These are phyloP conservation scores for Triplophysa siluroides DNA, from an alignment of 2,113 vertebrate genomes.

Conservation along the genomic window DNA sequence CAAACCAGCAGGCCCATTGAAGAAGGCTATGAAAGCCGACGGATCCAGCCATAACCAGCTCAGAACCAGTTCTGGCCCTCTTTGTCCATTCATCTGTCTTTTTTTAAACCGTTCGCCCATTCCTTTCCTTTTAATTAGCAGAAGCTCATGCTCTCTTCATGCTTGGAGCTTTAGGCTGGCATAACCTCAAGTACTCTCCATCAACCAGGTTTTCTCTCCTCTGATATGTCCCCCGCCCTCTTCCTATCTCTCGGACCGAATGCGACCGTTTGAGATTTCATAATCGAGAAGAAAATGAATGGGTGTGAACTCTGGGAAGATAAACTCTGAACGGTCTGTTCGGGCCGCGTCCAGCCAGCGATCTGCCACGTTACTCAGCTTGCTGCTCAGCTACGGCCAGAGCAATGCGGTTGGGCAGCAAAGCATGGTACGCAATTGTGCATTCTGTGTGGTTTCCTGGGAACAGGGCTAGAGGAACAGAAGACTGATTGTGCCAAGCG, in stretches of 20 bases:
- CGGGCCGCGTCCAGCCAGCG: not conserved
- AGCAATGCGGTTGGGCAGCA: conserved; percentile 79
- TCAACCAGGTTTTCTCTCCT: conserved; percentile 14
- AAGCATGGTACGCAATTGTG: conserved; percentile 76
- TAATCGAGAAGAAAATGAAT: conserved; percentile 19
- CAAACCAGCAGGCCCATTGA: conserved; percentile 60
- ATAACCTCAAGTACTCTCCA: conserved; percentile 50
- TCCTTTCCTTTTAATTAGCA: conserved; percentile 65
- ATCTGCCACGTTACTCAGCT: conserved; percentile 38
- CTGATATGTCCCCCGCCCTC: not conserved
- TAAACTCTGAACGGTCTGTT: not conserved
- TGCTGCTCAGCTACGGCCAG: conserved; percentile 63
- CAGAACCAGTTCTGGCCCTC: conserved; percentile 68
- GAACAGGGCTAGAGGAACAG: conserved; percentile 76
- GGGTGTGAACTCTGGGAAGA: conserved; percentile 19
- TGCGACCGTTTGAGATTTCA: not conserved
- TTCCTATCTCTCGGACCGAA: conserved; percentile 42
- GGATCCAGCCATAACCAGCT: conserved; percentile 78
- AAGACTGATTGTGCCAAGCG: conserved; percentile 77
- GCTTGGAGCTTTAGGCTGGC: conserved; percentile 56
- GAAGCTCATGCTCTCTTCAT: conserved; percentile 61
- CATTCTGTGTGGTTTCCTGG: conserved; percentile 81
- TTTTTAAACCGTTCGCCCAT: conserved; percentile 66
- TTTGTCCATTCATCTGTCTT: conserved; percentile 65
- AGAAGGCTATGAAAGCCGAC: conserved; percentile 63